Evolutionary conservation across 1,140 invertebrate genomes (phyloP).

Genomic region (Orussus abietinus): DNA sequence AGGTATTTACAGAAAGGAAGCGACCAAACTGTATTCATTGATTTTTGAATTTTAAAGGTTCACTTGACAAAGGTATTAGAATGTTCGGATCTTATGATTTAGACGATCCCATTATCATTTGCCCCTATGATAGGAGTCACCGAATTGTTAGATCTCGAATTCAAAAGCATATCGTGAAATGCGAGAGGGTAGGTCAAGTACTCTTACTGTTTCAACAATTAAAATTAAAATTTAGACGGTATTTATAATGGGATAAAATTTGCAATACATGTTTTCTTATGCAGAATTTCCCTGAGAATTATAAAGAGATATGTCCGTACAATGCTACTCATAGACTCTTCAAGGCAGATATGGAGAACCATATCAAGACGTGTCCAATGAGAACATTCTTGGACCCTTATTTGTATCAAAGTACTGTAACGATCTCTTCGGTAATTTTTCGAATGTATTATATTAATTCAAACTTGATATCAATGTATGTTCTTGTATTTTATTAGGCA

Average conservation of each 20-base stretch:
- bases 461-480: constrained; percentile 3
- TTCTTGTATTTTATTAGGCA: background rate
- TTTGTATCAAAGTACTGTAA: constrained; percentile 13
- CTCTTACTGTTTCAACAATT: background rate
- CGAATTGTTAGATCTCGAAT: constrained; percentile 30
- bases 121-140: constrained; percentile 41
- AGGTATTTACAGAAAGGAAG: too few relatives aligned
- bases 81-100: background rate
- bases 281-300: constrained; percentile 37
- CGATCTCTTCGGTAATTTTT: too few relatives aligned
- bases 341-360: constrained; percentile 29
- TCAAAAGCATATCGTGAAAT: constrained; percentile 42
- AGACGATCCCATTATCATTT: constrained; percentile 19
- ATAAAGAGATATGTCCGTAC: constrained; percentile 39
- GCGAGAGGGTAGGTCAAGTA: constrained; percentile 36
- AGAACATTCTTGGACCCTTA: constrained; percentile 16
- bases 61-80: background rate
- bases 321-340: constrained; percentile 42
- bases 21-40: too few relatives aligned
- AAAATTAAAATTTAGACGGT: constrained; percentile 3
- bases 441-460: background rate
- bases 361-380: constrained; percentile 29
- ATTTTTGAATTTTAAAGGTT: too few relatives aligned
- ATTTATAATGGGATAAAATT: constrained; percentile 11
- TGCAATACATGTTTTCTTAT: constrained; percentile 13